Base-by-base conservation (phyloP, 2,888 invertebrate genomes). In the Drosophila maculinotata region DNA sequence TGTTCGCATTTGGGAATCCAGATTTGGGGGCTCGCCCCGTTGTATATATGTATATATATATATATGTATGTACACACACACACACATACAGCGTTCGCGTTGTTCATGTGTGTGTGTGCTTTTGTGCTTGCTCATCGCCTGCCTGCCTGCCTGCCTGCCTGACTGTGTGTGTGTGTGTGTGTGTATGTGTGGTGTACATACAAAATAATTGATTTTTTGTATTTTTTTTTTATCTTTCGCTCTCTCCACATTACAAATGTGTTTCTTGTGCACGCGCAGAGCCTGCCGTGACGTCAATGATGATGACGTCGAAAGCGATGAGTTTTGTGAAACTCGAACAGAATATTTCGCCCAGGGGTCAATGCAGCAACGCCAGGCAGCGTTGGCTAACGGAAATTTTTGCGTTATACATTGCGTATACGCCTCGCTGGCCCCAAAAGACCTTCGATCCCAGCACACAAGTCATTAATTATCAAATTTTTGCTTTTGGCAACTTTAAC, bases 11-110 rank as follows among this genome's bases (percentile, higher is more conserved):
- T 72, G 69, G 67, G 60, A 75, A 75, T 78, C 76, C 81, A 87
- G 87, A 84, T 87, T 81, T 81, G 87, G 81, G 85, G 81, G 81
- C 81, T 81, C 81, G 81, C 87, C 81, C 81, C 76, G 72, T 78
- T 59, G 51, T 68, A 70, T 42, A 42, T 39, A 67, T n/a, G n/a
- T n/a, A n/a, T n/a, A n/a, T n/a, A n/a, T n/a, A n/a, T n/a, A n/a
- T n/a, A n/a, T n/a, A n/a, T n/a, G n/a, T n/a, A n/a, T n/a, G n/a
- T 26, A 58, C 35, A 38, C 49, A 53, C 42, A 52, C 25, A 26
- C 35, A 52, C 33, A 42, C 10, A 23, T 12, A 48, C 6, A 10
- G 23, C 12, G 35, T 23, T 17, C 8, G 17, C 6, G 9, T 7
- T 42, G 38, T 53, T 20, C 30, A 17, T 56, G 54, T 42, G 23